Conservation (phyloP, 2,888 invertebrate genomes). For the Phaedon cochleariae region DNA sequence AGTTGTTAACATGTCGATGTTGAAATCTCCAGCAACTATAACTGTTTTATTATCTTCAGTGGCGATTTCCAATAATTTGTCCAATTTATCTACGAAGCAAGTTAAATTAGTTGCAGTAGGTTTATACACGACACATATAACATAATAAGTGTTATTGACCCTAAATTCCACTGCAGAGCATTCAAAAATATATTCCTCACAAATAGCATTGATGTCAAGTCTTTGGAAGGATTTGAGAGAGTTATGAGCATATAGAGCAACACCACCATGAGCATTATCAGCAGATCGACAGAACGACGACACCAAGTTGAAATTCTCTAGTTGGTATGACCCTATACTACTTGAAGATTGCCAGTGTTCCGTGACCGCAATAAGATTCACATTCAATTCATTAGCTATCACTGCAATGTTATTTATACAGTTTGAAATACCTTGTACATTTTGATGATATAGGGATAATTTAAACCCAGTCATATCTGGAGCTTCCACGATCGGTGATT, state of each 20-base stretch:
- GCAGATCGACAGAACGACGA: not conserved
- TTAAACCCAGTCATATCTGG: too few relatives aligned
- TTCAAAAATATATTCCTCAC: not conserved
- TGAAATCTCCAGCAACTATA: not conserved
- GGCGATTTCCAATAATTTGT: not conserved
- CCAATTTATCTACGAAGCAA: not conserved
- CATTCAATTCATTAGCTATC: too few relatives aligned
- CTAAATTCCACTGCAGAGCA: constrained; percentile 3
- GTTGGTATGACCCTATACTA: not conserved
- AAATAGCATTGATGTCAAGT: not conserved
- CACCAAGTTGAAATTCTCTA: not conserved
- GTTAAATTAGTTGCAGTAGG: not conserved
- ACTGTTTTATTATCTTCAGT: not conserved
- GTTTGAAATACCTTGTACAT: not conserved
- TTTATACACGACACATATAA: not conserved
- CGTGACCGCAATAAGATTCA: not conserved
- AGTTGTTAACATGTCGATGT: not conserved
- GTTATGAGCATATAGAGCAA: constrained; percentile 3
- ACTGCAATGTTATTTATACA: too few relatives aligned
- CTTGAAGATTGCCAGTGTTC: not conserved
- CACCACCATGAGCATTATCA: not conserved
- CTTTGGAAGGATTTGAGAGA: not conserved
- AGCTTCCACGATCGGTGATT: too few relatives aligned
- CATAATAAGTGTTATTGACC: not conserved
- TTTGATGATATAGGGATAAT: too few relatives aligned